Base-by-base conservation (phyloP, 1,140 invertebrate species). In the Micrasema longulum region DNA sequence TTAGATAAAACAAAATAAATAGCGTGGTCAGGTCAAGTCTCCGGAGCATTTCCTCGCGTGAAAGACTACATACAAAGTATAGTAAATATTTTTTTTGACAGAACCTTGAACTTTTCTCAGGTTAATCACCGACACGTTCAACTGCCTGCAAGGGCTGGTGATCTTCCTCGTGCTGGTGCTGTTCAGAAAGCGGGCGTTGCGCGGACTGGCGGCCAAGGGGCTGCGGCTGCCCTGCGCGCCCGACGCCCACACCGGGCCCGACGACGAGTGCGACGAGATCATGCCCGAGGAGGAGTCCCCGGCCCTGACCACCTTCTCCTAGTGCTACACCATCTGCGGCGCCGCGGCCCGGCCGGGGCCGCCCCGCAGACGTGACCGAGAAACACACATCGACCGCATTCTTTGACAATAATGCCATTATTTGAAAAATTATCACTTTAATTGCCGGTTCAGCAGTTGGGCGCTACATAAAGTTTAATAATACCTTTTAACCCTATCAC, bases 81-180 rank as follows among this genome's bases (percentile, higher is more conserved):
- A n/a, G n/a, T n/a, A n/a, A n/a, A n/a, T n/a, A n/a, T n/a, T n/a
- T n/a, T n/a, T n/a, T n/a, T n/a, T n/a, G n/a, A n/a, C n/a, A n/a
- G n/a, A n/a, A n/a, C n/a, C n/a, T n/a, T n/a, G n/a, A n/a, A n/a
- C n/a, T n/a, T n/a, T 45, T 0, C 84, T 16, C 77, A 91, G 90
- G 89, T 82, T 87, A 76, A 82, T 88, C 18, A 87, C 86, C 74
- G 90, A 91, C 75, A 83, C 86, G 10, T 77, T 91, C 71, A 92
- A 91, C 77, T 82, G 83, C 6, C 79, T 91, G 0, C 90, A 91
- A 86, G 91, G 91, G 0, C 72, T 91, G 5, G 80, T 91, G 12
- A 90, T 91, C 76, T 91, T 92, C 76, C 68, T 91, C 1, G 77
- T 91, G 1, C 71, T 91, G 57, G 87, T 92, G 0, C 80, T 88